Conservation (phyloP, 2,797 vertebrate species). For the Spinus olivaceus region DNA sequence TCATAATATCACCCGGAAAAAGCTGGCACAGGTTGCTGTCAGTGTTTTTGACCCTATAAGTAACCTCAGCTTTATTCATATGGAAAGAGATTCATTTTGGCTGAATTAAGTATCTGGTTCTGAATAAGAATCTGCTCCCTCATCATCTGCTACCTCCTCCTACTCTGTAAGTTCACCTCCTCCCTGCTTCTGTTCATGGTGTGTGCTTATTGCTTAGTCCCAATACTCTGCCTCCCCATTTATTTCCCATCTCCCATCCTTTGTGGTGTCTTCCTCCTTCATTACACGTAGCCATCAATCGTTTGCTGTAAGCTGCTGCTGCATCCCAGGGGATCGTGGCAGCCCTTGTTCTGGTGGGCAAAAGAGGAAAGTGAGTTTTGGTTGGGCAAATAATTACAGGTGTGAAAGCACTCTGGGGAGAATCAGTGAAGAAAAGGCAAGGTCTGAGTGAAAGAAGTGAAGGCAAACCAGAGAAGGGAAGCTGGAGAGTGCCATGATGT, state of each 20-base stretch:
- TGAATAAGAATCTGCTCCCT: neutral
- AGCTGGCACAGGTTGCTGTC: neutral
- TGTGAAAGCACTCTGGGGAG: neutral
- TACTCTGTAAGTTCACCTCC: neutral
- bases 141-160: neutral
- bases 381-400: neutral
- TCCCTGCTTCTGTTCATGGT: neutral
- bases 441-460: neutral
- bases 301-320: neutral
- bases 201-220: neutral
- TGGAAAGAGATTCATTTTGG: neutral
- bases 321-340: neutral
- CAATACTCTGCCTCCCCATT: neutral
- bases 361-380: neutral
- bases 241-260: neutral
- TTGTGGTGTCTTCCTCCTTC: neutral
- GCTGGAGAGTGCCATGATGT: accelerated
- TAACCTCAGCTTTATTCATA: neutral
- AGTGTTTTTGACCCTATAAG: neutral
- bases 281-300: accelerated
- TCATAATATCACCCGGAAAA: neutral
- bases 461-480: neutral
- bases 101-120: neutral
- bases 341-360: neutral
- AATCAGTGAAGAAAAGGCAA: neutral